These are phyloP conservation scores for Lepidurus apus DNA, from an alignment of 1,140 invertebrate genomes.

Conservation along the genomic window DNA sequence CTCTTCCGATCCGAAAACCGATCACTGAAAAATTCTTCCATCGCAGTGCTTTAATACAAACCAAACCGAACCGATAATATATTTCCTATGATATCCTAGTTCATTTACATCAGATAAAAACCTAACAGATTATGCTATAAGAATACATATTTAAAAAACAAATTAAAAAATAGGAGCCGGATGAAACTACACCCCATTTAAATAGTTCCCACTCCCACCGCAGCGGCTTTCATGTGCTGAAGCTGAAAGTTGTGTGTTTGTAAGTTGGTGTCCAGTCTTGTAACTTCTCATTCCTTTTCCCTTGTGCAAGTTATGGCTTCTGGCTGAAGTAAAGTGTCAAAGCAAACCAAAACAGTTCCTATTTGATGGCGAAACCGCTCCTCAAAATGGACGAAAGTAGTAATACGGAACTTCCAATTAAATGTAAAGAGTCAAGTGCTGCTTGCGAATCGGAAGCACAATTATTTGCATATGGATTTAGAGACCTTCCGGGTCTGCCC, in stretches of 20 bases:
- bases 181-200: background rate
- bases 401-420: background rate
- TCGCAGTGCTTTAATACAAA: no score
- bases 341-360: background rate
- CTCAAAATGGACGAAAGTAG: background rate
- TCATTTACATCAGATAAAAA: no score
- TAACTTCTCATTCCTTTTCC: background rate
- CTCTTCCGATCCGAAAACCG: no score
- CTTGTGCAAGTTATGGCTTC: constrained; percentile 2
- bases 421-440: background rate
- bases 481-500: constrained; percentile 17
- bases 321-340: background rate
- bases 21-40: no score
- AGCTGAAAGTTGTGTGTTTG: background rate
- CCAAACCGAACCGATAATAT: no score
- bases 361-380: background rate
- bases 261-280: background rate
- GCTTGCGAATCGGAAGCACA: background rate
- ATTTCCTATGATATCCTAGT: no score
- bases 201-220: background rate
- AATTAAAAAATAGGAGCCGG: no score
- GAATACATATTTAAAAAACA: no score
- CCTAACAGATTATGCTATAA: no score
- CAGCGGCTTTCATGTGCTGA: background rate
- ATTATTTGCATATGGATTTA: constrained; percentile 6